Conservation (phyloP, 2,888 invertebrate species). For the Clitarchus hookeri region DNA sequence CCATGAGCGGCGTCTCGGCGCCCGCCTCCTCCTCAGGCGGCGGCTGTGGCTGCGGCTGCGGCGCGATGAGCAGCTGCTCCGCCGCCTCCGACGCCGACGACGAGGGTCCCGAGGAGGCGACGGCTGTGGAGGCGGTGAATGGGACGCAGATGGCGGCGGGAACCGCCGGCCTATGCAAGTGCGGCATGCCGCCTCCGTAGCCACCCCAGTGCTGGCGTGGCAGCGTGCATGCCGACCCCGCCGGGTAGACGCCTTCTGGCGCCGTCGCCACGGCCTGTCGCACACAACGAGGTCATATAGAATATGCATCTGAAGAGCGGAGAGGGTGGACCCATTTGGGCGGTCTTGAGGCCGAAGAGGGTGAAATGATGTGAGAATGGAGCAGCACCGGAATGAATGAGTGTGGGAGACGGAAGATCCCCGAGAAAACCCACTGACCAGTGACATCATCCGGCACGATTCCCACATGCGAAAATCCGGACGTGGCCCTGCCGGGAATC, state of each 20-base stretch:
- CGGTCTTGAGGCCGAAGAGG: too few species aligned
- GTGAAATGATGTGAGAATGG: too few species aligned
- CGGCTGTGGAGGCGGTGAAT: conserved; percentile 47
- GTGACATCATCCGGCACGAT: too few species aligned
- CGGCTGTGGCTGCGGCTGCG: conserved; percentile 50
- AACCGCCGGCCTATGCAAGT: conserved; percentile 50
- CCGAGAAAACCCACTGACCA: too few species aligned
- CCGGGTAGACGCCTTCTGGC: conserved; percentile 43
- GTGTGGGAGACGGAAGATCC: too few species aligned
- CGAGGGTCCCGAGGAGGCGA: conserved; percentile 62
- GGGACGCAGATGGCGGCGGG: conserved; percentile 38
- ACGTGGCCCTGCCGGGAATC: too few species aligned
- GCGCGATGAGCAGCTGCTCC: neutral
- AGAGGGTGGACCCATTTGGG: too few species aligned
- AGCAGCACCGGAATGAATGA: too few species aligned
- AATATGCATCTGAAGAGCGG: too few species aligned
- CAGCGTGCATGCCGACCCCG: conserved; percentile 69
- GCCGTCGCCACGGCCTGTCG: neutral
- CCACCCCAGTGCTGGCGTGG: conserved; percentile 69
- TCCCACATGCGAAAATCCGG: too few species aligned
- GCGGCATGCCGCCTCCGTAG: conserved; percentile 35
- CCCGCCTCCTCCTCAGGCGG: conserved; percentile 59
- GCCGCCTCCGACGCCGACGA: conserved; percentile 61
- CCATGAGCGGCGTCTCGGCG: conserved; percentile 65
- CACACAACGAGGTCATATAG: neutral